Evolutionary conservation across 2,113 vertebrate species (phyloP), one percentile per base, ranked within the genome.

Genomic region (Podiceps cristatus): DNA sequence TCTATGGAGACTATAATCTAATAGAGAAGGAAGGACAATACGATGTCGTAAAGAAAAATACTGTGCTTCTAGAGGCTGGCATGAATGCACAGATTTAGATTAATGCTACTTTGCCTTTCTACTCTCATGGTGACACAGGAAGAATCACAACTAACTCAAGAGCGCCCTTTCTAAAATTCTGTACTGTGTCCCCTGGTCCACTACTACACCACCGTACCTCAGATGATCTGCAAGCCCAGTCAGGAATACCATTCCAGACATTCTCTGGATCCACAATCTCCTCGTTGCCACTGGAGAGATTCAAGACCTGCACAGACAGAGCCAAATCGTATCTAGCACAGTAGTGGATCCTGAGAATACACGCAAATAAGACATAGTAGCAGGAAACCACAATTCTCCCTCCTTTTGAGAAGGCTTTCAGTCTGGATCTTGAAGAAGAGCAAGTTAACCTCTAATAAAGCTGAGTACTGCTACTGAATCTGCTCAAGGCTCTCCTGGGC

Each of bases 221-320:
- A 56, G 94, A 44, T 13, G 95, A 66, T 47, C 55, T 74, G 72
- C 5, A 50, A 77, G 94, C 92, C 52, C 56, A 8, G 18, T 95
- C 95, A 81, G 98, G 98, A 93, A 97, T 97, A 42, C 96, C 75
- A 0, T 97, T 98, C 98, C 98, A 98, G 67, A 98, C 97, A 5
- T 98, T 96, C 89, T 98, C 94, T 9, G 98, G 98, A 81, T 93
- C 96, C 59, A 98, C 97, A 8, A 86, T 68, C 91, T 98, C 98
- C 68, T 98, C 98, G 6, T 40, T 33, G 27, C 98, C 98, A 90
- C 25, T 97, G 58, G 91, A 97, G 87, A 98, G 86, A 88, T 98
- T 96, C 93, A 98, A 87, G 82, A 98, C 98, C 98, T 98, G 93
- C 10, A 81, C 7, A 73, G 29, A 96, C 12, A 96, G 40, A 93